Evolutionary conservation across 1,140 invertebrate species (phyloP), one percentile per base, ranked within the genome.

Genomic region (Melitaea cinxia): DNA sequence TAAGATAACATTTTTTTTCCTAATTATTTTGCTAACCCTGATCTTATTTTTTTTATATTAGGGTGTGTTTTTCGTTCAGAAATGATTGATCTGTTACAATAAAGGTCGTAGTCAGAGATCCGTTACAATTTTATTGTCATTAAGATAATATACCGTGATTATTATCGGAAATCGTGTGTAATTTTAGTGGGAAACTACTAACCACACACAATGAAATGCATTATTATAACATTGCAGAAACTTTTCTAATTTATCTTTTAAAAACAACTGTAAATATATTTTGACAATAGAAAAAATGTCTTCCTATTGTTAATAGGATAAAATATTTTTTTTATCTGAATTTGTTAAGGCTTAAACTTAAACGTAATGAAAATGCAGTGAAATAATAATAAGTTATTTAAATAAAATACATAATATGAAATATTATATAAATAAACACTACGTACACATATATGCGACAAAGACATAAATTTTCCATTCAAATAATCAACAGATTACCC

Each of bases 401-500:
- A n/a, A n/a, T n/a, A n/a, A n/a, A n/a, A n/a, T n/a, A n/a, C n/a
- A n/a, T n/a, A n/a, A n/a, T n/a, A n/a, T n/a, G n/a, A n/a, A n/a
- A n/a, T n/a, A 28, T 28, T 28, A 28, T 28, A 28, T 28, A 28
- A 28, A 28, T 7, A 28, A 3, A n/a, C n/a, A n/a, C n/a, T n/a
- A 28, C 7, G 26, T 28, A 28, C 3, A 28, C 3, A 28, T 28
- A 9, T 33, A 33, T 33, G 1, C 1, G 30, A 1, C 26, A 52
- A 57, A 23, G 35, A 28, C 37, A 65, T 65, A 65, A 59, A 65
- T 65, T 37, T 33, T 45, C 9, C 33, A 35, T 24, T 21, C 21
- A 50, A n/a, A 26, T 52, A 45, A 65, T 53, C 53, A 47, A 15
- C 64, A 64, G 61, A 69, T 65, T 75, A 57, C 54, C 35, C 35